These are phyloP conservation scores for Paralichthys olivaceus DNA, from an alignment of 2,113 vertebrate species.

Conservation along the genomic window DNA sequence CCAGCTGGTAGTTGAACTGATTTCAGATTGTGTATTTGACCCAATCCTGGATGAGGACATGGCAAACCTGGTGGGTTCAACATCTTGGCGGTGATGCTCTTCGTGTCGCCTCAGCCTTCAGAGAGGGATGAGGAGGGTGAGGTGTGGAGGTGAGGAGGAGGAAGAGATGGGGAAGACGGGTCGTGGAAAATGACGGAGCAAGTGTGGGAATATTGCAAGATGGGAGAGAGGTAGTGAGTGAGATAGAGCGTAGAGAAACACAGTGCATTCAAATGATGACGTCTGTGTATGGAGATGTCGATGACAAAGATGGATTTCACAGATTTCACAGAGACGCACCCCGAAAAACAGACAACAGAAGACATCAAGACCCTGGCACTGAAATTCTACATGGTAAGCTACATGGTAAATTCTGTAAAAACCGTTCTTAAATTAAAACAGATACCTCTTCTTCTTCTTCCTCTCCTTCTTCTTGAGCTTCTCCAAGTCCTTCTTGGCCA, in stretches of 20 bases:
- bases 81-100: constrained; percentile 88
- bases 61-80: constrained; percentile 93
- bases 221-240: constrained; percentile 38
- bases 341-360: not conserved
- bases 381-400: too few species aligned
- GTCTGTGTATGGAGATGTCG: not conserved
- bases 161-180: constrained; percentile 66
- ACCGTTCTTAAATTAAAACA: not conserved
- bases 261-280: constrained; percentile 7
- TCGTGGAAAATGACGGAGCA: constrained; percentile 48
- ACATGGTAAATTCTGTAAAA: too few species aligned
- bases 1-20: constrained; percentile 9
- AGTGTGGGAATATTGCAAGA: constrained; percentile 46
- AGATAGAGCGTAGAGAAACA: constrained; percentile 31
- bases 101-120: constrained; percentile 93
- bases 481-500: constrained; percentile 96
- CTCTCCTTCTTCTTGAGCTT: constrained; percentile 95
- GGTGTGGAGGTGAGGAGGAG: constrained; percentile 69
- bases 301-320: not conserved
- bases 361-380: not conserved
- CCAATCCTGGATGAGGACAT: constrained; percentile 65
- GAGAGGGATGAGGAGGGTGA: constrained; percentile 80
- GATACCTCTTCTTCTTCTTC: constrained; percentile 96
- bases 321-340: too few species aligned
- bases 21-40: constrained; percentile 34